Evolutionary conservation across 2,797 vertebrate species (phyloP).

Genomic region (Coluber constrictor): DNA sequence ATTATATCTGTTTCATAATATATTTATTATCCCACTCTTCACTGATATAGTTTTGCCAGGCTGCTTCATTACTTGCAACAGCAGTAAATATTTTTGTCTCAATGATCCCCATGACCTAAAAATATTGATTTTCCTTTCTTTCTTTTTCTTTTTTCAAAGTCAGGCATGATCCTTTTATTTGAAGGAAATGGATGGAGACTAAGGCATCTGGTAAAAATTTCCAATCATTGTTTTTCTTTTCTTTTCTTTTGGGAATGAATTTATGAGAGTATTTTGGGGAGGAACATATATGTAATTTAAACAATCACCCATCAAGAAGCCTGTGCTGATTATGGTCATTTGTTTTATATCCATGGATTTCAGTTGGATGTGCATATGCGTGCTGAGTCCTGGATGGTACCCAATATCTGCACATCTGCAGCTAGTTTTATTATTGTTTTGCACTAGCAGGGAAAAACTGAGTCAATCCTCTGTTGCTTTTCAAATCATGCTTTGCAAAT

Average conservation of each 20-base stretch:
- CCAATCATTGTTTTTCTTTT: conserved; percentile 47
- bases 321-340: conserved; percentile 45
- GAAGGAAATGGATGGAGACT: conserved; percentile 58
- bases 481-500: conserved; percentile 41
- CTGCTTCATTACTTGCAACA: background rate
- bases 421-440: conserved; percentile 58
- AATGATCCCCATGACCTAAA: background rate
- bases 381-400: background rate
- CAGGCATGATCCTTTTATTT: conserved; percentile 54
- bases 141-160: background rate
- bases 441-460: conserved; percentile 44
- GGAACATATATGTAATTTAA: conserved; percentile 59
- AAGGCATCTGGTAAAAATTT: conserved; percentile 71
- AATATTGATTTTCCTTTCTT: background rate
- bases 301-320: conserved; percentile 28
- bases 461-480: conserved; percentile 56
- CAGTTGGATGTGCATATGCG: background rate
- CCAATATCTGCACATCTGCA: conserved; percentile 64
- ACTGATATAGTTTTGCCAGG: background rate
- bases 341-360: background rate
- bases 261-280: conserved; percentile 43
- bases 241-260: conserved; percentile 53
- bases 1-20: background rate
- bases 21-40: background rate
- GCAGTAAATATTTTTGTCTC: background rate